Base-by-base conservation (phyloP, 2,888 invertebrate genomes). In the Melieria omissa region DNA sequence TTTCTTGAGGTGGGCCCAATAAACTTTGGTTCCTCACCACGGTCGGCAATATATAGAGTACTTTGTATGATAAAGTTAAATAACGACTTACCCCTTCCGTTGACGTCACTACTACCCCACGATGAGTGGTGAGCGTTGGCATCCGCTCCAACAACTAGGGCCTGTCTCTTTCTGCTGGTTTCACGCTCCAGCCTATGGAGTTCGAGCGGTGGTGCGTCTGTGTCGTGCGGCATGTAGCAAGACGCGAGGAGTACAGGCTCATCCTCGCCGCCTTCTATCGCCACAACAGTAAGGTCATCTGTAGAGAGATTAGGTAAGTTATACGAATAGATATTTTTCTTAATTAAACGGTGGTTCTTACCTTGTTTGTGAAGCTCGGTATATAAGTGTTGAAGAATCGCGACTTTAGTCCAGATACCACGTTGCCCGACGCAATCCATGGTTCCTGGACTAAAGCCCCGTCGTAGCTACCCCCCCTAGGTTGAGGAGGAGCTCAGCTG, bases 391-490 rank as follows among this genome's bases (percentile, higher is more conserved):
- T 42, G 29, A 61, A 61, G 41, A 41, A 41, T 61, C 16, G 64
- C 29, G 64, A 64, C 49, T 29, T 64, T 29, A 47, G 46, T 41
- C 64, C 64, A 47, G n/a, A n/a, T n/a, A 47, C 64, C 46, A 64
- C 64, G 64, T 64, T 64, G 44, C 62, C 62, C 62, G 45, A 44
- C 8, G 64, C n/a, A n/a, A n/a, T n/a, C n/a, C n/a, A n/a, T n/a
- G n/a, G n/a, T n/a, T 64, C 64, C 49, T 64, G 47, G 6, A 64
- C 64, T 6, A 64, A 14, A 41, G 64, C 64, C 49, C 47, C 52
- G 10, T 64, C 64, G 47, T 44, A 62, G 62, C 45, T 3, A 12
- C 47, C 62, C 62, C 12, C 47, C 45, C 62, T 62, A 62, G 12
- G 5, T 12, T 63, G 14, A 63, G 46, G 63, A 63, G 63, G 8